Evolutionary conservation across 2,113 vertebrate species (phyloP).

Genomic region (Fregetta grallaria): DNA sequence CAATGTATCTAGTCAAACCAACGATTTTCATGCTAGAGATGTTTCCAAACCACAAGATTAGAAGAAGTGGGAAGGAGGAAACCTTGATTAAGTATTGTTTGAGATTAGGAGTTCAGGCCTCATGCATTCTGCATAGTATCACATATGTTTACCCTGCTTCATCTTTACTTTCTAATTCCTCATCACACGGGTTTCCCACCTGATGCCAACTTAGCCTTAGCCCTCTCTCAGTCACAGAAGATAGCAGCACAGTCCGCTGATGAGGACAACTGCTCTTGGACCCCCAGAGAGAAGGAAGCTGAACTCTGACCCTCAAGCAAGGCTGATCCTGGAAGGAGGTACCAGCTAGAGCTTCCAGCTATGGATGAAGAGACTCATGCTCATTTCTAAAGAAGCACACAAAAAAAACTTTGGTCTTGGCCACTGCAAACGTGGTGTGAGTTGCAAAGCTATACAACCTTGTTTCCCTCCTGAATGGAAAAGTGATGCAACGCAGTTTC

Average conservation of each 20-base stretch:
- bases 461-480: neutral
- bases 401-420: neutral
- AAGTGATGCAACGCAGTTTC: neutral
- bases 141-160: neutral
- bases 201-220: neutral
- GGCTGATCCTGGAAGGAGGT: neutral
- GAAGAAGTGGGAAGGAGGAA: neutral
- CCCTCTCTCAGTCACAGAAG: neutral
- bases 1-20: neutral
- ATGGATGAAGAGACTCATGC: neutral
- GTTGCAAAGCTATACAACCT: neutral
- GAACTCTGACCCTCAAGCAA: neutral
- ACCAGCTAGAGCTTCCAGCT: neutral
- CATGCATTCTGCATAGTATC: neutral
- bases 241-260: neutral
- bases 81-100: neutral
- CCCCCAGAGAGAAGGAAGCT: neutral
- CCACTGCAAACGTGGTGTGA: neutral
- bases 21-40: accelerated
- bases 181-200: no score
- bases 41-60: neutral
- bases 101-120: neutral
- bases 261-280: neutral
- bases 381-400: neutral
- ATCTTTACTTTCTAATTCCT: neutral